Conservation (phyloP, 2,888 invertebrate species). For the Dynastes maya region DNA sequence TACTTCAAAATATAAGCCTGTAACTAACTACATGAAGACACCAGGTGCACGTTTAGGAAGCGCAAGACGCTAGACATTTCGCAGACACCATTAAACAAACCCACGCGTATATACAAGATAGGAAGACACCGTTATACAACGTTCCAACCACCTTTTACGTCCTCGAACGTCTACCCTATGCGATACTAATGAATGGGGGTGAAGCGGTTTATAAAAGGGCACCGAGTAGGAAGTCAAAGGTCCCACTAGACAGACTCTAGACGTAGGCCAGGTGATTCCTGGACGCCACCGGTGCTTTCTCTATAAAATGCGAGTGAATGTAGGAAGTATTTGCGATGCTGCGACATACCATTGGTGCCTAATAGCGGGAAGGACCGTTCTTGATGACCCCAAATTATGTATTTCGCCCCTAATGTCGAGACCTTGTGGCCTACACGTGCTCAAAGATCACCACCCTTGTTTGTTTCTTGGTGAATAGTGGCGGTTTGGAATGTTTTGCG, state of each 20-base stretch:
- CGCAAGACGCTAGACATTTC: conserved; percentile 30
- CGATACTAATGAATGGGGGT: conserved; percentile 51
- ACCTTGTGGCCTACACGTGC: conserved; percentile 53
- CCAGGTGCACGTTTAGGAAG: conserved; percentile 25
- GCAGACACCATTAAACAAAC: conserved; percentile 45
- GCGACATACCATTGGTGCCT: conserved; percentile 7
- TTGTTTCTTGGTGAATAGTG: conserved; percentile 48
- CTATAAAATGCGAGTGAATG: background rate
- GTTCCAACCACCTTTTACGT: conserved; percentile 30
- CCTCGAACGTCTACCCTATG: conserved; percentile 11
- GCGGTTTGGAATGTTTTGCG: conserved; percentile 3
- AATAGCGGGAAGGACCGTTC: conserved; percentile 45
- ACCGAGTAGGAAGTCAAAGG: conserved; percentile 56
- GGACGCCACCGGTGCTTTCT: conserved; percentile 1
- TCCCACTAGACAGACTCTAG: conserved; percentile 56
- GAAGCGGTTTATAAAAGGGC: conserved; percentile 48
- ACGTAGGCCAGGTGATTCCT: conserved; percentile 55
- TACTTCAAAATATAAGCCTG: background rate
- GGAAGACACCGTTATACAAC: conserved; percentile 12
- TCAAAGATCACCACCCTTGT: conserved; percentile 46
- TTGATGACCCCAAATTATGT: conserved; percentile 51
- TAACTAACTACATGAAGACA: conserved; percentile 9
- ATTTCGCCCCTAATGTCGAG: conserved; percentile 45
- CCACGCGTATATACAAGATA: background rate
- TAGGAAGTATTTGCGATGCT: conserved; percentile 16